Conservation (phyloP, 2,888 invertebrate species). For the Petrophora chlorosata region DNA sequence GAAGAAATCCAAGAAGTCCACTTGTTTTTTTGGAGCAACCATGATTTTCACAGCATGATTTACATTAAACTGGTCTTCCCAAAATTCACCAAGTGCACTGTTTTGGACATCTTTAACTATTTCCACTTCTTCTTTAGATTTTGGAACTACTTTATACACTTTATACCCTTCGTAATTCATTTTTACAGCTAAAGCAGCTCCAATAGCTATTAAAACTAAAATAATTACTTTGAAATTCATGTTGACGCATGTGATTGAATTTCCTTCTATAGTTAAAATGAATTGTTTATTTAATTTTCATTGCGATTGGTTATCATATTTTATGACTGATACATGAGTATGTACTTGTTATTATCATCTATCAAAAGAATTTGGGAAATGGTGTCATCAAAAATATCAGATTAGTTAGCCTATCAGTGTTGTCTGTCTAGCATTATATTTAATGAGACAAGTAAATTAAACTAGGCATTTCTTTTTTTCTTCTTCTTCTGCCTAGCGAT, state of each 20-base stretch:
- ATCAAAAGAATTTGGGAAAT: too few relatives aligned
- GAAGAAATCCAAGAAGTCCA: conserved; percentile 44
- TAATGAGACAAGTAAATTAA: too few relatives aligned
- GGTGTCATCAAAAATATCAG: too few relatives aligned
- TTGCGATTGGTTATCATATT: conserved; percentile 8
- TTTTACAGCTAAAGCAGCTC: conserved; percentile 27
- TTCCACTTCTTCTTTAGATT: conserved; percentile 71
- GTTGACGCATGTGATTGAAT: conserved; percentile 19
- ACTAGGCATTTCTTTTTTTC: too few relatives aligned
- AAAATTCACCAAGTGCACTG: conserved; percentile 60
- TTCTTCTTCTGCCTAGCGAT: too few relatives aligned
- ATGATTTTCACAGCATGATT: conserved; percentile 62
- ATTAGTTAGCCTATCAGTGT: too few relatives aligned
- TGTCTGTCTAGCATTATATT: too few relatives aligned
- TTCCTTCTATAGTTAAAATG: background rate
- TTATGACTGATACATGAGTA: too few relatives aligned
- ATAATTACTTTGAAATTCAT: conserved; percentile 46
- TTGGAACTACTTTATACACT: conserved; percentile 82
- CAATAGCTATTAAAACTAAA: conserved; percentile 32
- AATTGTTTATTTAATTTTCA: background rate
- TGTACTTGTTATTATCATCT: too few relatives aligned
- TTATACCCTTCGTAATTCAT: conserved; percentile 82
- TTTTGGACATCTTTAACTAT: conserved; percentile 70
- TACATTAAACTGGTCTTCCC: conserved; percentile 59
- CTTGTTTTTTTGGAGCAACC: conserved; percentile 54